These are phyloP conservation scores for Drosophila aff. DNA, from an alignment of 1,140 invertebrate genomes.

Conservation along the genomic window DNA sequence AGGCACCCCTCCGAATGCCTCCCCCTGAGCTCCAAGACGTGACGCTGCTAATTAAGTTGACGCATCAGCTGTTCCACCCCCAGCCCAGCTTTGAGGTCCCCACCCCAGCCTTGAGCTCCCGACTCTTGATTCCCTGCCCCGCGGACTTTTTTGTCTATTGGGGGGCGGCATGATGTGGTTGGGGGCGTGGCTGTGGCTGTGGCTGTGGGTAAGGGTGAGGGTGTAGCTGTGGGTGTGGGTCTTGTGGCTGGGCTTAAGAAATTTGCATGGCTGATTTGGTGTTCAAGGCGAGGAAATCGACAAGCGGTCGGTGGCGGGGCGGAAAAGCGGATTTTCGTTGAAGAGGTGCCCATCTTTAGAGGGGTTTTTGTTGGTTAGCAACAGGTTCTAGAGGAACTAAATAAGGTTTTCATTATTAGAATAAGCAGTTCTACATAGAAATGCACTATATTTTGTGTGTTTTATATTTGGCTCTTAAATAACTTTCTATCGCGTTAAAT, in stretches of 20 bases:
- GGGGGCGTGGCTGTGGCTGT: neutral
- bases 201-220: neutral
- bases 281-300: constrained; percentile 21
- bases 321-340: constrained; percentile 11
- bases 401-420: neutral
- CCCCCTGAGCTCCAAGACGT: constrained; percentile 52
- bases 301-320: neutral
- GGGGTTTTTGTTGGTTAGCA: neutral
- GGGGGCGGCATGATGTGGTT: constrained; percentile 1
- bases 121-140: constrained; percentile 42
- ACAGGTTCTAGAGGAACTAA: neutral
- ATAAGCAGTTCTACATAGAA: neutral
- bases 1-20: constrained; percentile 1
- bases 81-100: neutral
- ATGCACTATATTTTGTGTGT: too few species aligned
- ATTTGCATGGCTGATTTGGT: constrained; percentile 80
- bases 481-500: neutral
- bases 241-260: constrained; percentile 71
- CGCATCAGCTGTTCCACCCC: constrained; percentile 50
- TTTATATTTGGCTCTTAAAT: too few species aligned
- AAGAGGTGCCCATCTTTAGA: neutral
- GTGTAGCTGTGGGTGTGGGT: neutral
- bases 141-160: constrained; percentile 58
- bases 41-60: constrained; percentile 83
- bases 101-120: neutral